phyloP scores from a whole-genome alignment of 2,888 invertebrate species.

The Holacanthella duospinosa region DNA sequence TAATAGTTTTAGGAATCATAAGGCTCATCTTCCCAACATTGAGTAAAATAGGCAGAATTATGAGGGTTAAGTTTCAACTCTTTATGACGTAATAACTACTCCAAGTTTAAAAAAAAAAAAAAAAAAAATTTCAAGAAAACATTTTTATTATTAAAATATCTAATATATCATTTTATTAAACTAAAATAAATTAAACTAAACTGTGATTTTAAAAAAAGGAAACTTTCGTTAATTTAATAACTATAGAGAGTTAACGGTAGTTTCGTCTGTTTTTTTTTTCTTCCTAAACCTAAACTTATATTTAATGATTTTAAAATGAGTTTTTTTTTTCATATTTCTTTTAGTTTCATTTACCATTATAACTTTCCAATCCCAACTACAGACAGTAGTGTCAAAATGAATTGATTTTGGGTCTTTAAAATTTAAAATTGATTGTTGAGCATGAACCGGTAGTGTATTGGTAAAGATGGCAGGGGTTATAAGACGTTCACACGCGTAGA shows the following conservation, averaged over 20 bases:
- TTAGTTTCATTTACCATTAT: neutral
- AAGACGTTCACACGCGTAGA: neutral
- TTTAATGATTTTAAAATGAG: neutral
- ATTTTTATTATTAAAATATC: neutral
- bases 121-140: neutral
- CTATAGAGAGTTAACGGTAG: neutral
- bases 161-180: too few relatives aligned
- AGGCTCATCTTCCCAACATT: too few relatives aligned
- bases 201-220: too few relatives aligned
- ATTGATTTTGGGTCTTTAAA: neutral
- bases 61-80: too few relatives aligned
- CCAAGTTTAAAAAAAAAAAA: neutral
- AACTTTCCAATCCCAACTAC: too few relatives aligned
- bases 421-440: neutral
- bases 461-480: neutral
- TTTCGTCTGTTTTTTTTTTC: neutral
- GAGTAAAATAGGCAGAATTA: too few relatives aligned
- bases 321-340: neutral
- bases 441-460: neutral
- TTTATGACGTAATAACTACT: too few relatives aligned
- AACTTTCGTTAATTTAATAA: too few relatives aligned
- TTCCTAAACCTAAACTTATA: too few relatives aligned
- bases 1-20: too few relatives aligned
- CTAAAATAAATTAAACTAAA: too few relatives aligned
- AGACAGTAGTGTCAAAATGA: too few relatives aligned